Base-by-base conservation (phyloP, 2,113 vertebrate species). In the Coregonus clupeaformis region DNA sequence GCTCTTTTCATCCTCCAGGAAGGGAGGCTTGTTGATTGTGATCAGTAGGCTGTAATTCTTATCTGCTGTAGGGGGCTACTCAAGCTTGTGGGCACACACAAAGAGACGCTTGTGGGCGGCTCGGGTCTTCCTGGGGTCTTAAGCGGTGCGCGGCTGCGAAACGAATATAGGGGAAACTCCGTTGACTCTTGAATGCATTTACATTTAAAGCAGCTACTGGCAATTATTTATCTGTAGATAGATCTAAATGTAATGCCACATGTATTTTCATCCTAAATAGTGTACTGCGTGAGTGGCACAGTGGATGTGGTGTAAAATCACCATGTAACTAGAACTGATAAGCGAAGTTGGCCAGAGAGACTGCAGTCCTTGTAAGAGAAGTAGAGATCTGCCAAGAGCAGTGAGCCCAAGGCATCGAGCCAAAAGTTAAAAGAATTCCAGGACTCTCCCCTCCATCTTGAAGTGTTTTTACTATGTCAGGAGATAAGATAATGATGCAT, bases 21-120 rank as follows among this genome's bases (percentile, higher is more conserved):
- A 75, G 29, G 25, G 16, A 71, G 62, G 27, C n/a, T 14, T 62
- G 71, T 75, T 65, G 6, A 80, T 80, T 76, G 65, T 69, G 67
- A 82, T 68, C 82, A 85, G 72, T 67, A 24, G 27, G 49, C 68
- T 69, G 76, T 73, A 60, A 67, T 30, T 70, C 65, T 36, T 13
- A 70, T 32, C 66, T n/a, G 77, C 71, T 78, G 52, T 62, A 68
- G 57, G 76, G 81, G 60, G 81, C 77, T 47, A 65, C 69, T 78
- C 52, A 87, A 76, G 79, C 75, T 67, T 83, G 63, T 49, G 25
- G 25, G 67, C 81, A 80, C 77, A 60, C 32, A 90, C 87, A 88
- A 82, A 85, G 86, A 79, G n/a, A 62, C 57, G 64, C 57, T 69
- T 87, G 86, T 85, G 66, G 27, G 36, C 36, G 9, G 36, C 36